Conservation (phyloP, 2,888 invertebrate species). For the Falcaria lacertinaria region DNA sequence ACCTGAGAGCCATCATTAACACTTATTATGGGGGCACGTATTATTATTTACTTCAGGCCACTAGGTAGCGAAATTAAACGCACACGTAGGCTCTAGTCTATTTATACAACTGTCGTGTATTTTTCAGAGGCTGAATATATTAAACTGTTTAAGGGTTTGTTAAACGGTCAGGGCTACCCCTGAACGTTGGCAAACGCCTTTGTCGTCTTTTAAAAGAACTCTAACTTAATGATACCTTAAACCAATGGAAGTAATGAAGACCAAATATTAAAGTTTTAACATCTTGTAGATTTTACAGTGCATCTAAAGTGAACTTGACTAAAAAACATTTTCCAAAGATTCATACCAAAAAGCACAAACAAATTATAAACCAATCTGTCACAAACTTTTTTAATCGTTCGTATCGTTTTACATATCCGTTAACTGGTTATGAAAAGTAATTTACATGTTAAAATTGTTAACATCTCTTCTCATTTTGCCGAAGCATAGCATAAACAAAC, state of each 20-base stretch:
- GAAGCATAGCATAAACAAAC: background rate
- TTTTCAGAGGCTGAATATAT: conserved; percentile 23
- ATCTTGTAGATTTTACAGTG: too few species aligned
- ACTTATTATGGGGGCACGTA: too few species aligned
- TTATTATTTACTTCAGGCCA: too few species aligned
- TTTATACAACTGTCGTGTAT: conserved; percentile 11
- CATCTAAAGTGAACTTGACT: too few species aligned
- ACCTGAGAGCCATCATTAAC: too few species aligned
- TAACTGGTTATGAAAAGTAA: background rate
- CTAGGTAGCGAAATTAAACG: too few species aligned
- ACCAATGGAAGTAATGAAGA: too few species aligned
- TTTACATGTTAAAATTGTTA: conserved; percentile 9
- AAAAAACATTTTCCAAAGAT: too few species aligned
- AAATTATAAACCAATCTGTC: background rate
- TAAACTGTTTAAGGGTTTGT: conserved; percentile 24
- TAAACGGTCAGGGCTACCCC: conserved; percentile 28
- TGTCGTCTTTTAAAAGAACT: conserved; percentile 35
- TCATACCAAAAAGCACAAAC: too few species aligned
- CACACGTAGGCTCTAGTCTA: too few species aligned
- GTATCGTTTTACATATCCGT: background rate
- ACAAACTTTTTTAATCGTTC: background rate
- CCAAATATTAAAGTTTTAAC: too few species aligned
- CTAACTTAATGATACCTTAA: conserved; percentile 36
- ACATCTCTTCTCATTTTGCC: conserved; percentile 2
- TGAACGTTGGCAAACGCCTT: conserved; percentile 1